Percentiles rank a stretch among this genome's conserved stretches.
phyloP scores from a whole-genome alignment of 2,113 vertebrate species.

The Strix uralensis region DNA sequence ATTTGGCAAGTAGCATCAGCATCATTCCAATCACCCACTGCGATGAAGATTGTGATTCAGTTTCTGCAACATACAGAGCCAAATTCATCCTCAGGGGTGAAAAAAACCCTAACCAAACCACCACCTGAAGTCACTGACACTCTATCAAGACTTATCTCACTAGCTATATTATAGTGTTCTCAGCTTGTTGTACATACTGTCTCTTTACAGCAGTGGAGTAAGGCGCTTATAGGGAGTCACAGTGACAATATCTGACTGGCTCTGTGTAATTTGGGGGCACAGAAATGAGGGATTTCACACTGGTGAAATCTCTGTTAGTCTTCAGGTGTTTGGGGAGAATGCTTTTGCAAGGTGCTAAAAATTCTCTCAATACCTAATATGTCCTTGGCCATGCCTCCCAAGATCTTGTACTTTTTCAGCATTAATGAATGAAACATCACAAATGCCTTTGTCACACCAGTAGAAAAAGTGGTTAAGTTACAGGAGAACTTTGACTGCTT shows the following conservation, averaged over 20 bases:
- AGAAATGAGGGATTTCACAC: neutral
- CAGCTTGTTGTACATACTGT: neutral
- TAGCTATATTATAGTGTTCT: neutral
- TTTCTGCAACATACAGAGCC: neutral
- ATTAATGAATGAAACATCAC: neutral
- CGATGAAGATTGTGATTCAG: neutral
- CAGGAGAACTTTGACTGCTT: neutral
- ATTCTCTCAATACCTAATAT: neutral
- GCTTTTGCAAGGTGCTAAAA: neutral
- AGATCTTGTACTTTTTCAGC: neutral
- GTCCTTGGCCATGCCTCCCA: neutral
- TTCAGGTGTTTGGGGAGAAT: neutral
- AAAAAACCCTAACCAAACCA: neutral
- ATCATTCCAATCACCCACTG: fast-evolving
- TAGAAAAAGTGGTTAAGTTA: neutral
- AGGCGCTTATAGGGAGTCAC: neutral
- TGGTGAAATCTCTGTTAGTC: neutral
- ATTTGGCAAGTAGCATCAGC: neutral
- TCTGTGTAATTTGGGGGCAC: neutral
- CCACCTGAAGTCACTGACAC: neutral
- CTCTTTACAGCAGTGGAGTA: neutral
- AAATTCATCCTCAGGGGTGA: neutral
- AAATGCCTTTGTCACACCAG: neutral
- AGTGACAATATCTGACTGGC: neutral
- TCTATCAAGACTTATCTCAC: neutral